A percentile compares a stretch with the other conserved stretches of the same genome.
Evolutionary conservation across 2,888 invertebrate species (phyloP).

Genomic region (Andrena hattorfiana): DNA sequence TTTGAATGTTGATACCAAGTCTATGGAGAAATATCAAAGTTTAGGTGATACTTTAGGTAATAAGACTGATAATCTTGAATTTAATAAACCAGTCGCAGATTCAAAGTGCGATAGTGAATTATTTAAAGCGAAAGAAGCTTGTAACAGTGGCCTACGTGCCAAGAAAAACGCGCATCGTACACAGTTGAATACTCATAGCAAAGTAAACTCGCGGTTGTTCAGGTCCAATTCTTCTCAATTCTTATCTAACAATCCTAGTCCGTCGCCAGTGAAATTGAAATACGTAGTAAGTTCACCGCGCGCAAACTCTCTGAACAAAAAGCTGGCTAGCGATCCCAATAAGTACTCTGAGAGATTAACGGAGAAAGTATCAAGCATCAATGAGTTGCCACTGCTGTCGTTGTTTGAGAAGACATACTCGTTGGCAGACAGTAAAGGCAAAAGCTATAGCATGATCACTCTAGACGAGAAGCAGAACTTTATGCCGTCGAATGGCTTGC

Average conservation of each 20-base stretch:
- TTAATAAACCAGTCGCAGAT: constrained; percentile 35
- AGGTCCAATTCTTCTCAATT: constrained; percentile 41
- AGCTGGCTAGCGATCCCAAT: constrained; percentile 1
- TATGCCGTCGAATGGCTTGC: constrained; percentile 73
- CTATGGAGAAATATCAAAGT: constrained; percentile 39
- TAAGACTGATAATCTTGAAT: constrained; percentile 60
- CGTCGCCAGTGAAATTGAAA: constrained; percentile 46
- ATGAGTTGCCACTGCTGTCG: constrained; percentile 81
- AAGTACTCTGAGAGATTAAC: constrained; percentile 23
- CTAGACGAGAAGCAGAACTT: constrained; percentile 77
- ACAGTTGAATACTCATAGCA: constrained; percentile 16
- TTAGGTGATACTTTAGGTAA: constrained; percentile 46
- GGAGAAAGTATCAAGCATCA: constrained; percentile 68
- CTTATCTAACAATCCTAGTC: constrained; percentile 52
- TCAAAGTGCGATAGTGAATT: constrained; percentile 11
- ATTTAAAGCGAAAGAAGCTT: constrained; percentile 21
- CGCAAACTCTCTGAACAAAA: constrained; percentile 23
- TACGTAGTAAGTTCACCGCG: constrained; percentile 11
- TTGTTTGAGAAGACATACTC: constrained; percentile 71
- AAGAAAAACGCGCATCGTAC: constrained; percentile 5
- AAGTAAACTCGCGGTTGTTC: constrained; percentile 4
- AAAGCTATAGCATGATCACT: constrained; percentile 81
- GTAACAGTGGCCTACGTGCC: constrained; percentile 26
- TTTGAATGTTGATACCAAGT: constrained; percentile 36
- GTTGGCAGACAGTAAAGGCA: constrained; percentile 71